These are phyloP conservation scores for Phalacrocorax brasilianus DNA, from an alignment of 2,113 vertebrate genomes.

Conservation along the genomic window DNA sequence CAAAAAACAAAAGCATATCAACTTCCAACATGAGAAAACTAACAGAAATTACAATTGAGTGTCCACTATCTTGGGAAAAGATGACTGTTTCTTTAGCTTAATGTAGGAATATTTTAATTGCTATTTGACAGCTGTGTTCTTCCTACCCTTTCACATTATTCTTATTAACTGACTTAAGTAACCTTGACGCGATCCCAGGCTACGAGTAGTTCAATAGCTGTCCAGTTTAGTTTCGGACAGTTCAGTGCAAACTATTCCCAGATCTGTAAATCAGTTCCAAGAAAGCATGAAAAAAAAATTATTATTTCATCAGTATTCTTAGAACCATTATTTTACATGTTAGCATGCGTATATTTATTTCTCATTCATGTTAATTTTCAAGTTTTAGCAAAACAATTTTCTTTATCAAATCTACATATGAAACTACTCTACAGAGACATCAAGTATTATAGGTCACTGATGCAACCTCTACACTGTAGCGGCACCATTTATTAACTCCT, in stretches of 20 bases:
- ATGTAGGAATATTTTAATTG: neutral
- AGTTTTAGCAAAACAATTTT: neutral
- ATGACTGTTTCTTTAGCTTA: neutral
- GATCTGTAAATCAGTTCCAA: neutral
- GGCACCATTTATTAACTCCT: neutral
- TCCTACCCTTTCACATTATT: neutral
- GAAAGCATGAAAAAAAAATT: neutral
- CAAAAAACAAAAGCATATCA: neutral
- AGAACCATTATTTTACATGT: neutral
- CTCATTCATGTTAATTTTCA: neutral
- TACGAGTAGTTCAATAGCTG: neutral
- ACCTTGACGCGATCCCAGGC: neutral
- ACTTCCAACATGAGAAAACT: neutral
- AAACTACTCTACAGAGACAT: neutral
- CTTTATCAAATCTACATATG: neutral
- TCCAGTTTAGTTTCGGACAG: neutral
- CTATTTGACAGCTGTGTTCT: neutral
- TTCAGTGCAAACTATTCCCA: neutral
- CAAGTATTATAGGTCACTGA: neutral
- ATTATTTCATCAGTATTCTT: neutral
- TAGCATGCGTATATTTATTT: neutral
- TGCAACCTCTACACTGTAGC: neutral
- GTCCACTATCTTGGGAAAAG: neutral
- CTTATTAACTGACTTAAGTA: neutral
- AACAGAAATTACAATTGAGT: neutral